Percentiles rank a stretch among this genome's conserved stretches.
phyloP scores from a whole-genome alignment of 2,113 vertebrate species.

The Paralichthys olivaceus region DNA sequence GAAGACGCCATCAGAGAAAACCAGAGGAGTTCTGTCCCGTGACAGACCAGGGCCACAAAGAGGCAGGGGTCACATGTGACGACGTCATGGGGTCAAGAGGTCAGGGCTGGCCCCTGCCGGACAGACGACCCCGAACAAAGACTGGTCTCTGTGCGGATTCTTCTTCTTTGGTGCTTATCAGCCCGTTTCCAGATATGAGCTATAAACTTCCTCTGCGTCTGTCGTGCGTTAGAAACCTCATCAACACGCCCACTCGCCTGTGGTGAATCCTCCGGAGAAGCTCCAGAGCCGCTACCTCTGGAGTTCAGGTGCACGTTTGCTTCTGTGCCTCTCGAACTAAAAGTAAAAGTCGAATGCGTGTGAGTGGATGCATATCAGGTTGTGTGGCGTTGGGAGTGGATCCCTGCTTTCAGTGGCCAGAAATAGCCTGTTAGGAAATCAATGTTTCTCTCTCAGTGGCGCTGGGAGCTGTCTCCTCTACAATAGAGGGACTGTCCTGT shows the following conservation, averaged over 20 bases:
- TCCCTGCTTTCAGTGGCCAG: constrained; percentile 60
- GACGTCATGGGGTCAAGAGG: constrained; percentile 22
- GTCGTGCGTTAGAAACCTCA: no score
- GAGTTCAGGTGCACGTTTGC: no score
- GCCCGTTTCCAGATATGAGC: no score
- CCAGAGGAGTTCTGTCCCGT: neutral
- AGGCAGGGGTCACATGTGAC: constrained; percentile 20
- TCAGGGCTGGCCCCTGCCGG: neutral
- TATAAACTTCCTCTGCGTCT: no score
- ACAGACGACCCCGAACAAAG: constrained; percentile 21
- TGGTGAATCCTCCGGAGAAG: no score
- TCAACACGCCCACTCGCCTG: no score
- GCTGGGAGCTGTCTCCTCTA: constrained; percentile 72
- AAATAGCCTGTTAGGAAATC: constrained; percentile 76
- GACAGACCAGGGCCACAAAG: neutral
- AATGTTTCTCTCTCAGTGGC: constrained; percentile 66
- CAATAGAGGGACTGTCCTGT: constrained; percentile 74
- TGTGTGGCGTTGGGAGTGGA: constrained; percentile 21
- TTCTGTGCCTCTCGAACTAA: no score
- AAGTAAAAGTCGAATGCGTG: neutral
- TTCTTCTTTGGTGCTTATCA: constrained; percentile 9
- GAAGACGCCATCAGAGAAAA: neutral
- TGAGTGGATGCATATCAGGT: constrained; percentile 9
- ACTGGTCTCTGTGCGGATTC: constrained; percentile 4
- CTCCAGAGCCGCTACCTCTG: no score